These are phyloP conservation scores for Hiodon tergisus DNA, from an alignment of 2,113 vertebrate genomes.

Conservation along the genomic window DNA sequence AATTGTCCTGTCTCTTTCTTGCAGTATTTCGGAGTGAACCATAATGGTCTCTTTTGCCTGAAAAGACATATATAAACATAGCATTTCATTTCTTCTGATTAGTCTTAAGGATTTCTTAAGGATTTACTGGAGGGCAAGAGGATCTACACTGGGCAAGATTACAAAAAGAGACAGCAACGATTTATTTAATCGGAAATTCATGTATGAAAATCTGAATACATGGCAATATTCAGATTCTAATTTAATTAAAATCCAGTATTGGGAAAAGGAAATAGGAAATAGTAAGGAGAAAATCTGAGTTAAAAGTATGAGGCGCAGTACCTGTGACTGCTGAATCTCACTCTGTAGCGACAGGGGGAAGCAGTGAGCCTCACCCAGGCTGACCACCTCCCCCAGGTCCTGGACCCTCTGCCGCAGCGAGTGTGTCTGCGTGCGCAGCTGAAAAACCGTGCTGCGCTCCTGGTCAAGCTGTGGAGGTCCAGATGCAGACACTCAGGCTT, in stretches of 20 bases:
- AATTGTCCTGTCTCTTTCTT: slow-evolving; percentile 58
- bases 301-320: slow-evolving; percentile 39
- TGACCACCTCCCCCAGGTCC: slow-evolving; percentile 56
- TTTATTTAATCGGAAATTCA: neutral
- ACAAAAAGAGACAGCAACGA: neutral
- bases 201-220: neutral
- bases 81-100: neutral
- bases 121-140: neutral
- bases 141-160: neutral
- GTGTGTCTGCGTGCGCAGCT: slow-evolving; percentile 61
- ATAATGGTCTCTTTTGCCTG: slow-evolving; percentile 59
- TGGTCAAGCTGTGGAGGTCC: slow-evolving; percentile 57
- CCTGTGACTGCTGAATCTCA: slow-evolving; percentile 71
- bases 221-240: neutral
- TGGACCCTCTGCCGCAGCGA: slow-evolving; percentile 59
- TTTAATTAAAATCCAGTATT: no score
- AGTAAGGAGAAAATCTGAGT: neutral
- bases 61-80: neutral
- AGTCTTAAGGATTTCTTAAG: neutral
- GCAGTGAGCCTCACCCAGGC: slow-evolving; percentile 47
- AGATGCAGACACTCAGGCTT: slow-evolving; percentile 11
- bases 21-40: slow-evolving; percentile 57
- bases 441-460: slow-evolving; percentile 65
- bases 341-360: slow-evolving; percentile 63
- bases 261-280: neutral